Percentiles rank a stretch among this genome's conserved stretches.
phyloP scores from a whole-genome alignment of 2,797 vertebrate genomes.

The Philypnodon macrostomus region DNA sequence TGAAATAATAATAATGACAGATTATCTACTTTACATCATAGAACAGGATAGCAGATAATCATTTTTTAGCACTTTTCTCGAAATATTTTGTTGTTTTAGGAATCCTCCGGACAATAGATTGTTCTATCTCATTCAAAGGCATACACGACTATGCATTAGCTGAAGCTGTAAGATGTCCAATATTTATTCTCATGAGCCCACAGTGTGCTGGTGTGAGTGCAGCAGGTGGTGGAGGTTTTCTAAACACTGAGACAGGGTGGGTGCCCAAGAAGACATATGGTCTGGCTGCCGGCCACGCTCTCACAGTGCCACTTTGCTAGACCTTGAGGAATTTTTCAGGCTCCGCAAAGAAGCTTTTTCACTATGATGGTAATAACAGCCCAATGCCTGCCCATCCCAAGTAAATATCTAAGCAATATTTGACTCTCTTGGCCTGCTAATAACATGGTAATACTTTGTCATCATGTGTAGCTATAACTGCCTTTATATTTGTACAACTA shows the following conservation, averaged over 20 bases:
- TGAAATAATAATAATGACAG: too few relatives aligned
- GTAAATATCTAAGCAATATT: slow-evolving; percentile 43
- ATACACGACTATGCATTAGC: slow-evolving; percentile 11
- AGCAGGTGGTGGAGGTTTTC: slow-evolving; percentile 46
- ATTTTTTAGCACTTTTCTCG: too few relatives aligned
- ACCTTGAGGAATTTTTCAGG: slow-evolving; percentile 64
- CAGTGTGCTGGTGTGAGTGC: slow-evolving; percentile 28
- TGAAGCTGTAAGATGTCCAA: neutral
- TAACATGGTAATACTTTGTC: too few relatives aligned
- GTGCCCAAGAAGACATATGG: slow-evolving; percentile 46
- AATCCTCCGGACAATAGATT: too few relatives aligned
- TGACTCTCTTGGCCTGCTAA: too few relatives aligned
- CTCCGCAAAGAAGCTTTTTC: slow-evolving; percentile 39
- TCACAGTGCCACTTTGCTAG: slow-evolving; percentile 41
- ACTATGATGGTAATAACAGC: slow-evolving; percentile 31
- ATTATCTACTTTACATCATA: too few relatives aligned
- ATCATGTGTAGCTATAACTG: too few relatives aligned
- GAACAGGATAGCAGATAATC: too few relatives aligned
- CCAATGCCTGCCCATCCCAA: slow-evolving; percentile 34
- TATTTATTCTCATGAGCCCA: slow-evolving; percentile 14
- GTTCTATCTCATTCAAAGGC: neutral
- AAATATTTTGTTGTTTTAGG: too few relatives aligned
- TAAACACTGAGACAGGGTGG: slow-evolving; percentile 29
- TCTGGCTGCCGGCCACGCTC: slow-evolving; percentile 43
- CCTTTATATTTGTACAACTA: too few relatives aligned